A percentile compares a stretch with the other conserved stretches of the same genome.
Conservation (phyloP, 2,113 vertebrate species). For the Anas platyrhynchos region DNA sequence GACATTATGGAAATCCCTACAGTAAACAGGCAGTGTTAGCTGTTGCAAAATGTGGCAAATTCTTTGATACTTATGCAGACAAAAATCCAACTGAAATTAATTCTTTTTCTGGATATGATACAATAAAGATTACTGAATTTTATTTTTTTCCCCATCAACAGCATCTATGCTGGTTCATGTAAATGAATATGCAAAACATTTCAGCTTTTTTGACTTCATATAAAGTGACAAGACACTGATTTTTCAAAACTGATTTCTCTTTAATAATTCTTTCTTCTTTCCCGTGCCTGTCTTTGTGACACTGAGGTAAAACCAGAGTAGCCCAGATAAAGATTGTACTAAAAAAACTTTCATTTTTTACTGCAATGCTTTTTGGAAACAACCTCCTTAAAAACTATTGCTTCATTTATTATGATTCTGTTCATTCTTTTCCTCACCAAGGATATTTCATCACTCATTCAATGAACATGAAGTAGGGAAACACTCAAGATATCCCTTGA, state of each 20-base stretch:
- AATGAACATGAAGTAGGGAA: background rate
- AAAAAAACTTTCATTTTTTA: background rate
- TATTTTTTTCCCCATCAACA: background rate
- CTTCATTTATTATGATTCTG: background rate
- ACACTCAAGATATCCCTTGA: background rate
- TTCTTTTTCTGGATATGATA: background rate
- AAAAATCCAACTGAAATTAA: background rate
- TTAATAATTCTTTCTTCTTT: background rate
- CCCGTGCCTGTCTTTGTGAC: background rate
- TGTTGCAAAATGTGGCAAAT: background rate
- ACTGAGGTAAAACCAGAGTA: background rate
- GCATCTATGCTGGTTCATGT: background rate
- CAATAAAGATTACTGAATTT: background rate
- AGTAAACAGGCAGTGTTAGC: background rate
- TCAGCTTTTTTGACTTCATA: background rate
- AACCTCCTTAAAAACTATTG: background rate
- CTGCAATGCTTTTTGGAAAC: background rate
- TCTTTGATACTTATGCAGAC: background rate
- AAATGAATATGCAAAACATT: background rate
- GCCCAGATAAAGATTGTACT: background rate
- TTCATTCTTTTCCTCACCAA: background rate
- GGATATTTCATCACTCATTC: background rate
- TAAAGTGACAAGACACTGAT: background rate
- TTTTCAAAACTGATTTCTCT: background rate
- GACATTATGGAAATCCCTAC: background rate